These are phyloP conservation scores for Periplaneta americana DNA, from an alignment of 1,140 invertebrate species.

Conservation along the genomic window DNA sequence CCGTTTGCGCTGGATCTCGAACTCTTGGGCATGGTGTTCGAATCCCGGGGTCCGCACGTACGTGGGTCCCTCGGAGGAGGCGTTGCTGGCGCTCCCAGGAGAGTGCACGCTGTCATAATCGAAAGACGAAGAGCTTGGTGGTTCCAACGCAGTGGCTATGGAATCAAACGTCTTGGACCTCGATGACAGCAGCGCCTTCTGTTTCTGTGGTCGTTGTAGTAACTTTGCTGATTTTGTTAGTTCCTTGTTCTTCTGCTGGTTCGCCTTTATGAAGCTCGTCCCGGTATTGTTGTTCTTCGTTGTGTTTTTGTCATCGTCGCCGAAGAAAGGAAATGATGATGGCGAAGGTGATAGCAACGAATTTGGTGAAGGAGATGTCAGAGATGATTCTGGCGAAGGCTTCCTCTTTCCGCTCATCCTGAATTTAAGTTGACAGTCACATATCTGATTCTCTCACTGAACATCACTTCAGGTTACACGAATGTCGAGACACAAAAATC, in stretches of 20 bases:
- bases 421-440: neutral
- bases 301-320: neutral
- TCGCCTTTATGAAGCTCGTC: neutral
- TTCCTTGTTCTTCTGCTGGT: neutral
- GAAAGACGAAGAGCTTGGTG: neutral
- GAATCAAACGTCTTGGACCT: neutral
- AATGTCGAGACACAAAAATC: no score
- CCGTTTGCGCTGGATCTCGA: neutral
- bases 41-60: constrained; percentile 3
- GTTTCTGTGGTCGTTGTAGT: neutral
- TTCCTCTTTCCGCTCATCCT: neutral
- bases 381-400: neutral
- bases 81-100: neutral
- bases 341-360: neutral
- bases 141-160: neutral
- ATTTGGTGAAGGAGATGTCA: neutral
- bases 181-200: neutral
- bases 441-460: neutral
- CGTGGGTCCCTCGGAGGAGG: neutral
- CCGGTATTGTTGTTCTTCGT: neutral
- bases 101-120: neutral
- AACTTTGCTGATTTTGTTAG: neutral
- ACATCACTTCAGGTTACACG: neutral
- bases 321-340: neutral
- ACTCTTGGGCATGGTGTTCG: constrained; percentile 4